These are phyloP conservation scores for Tympanuchus pallidicinctus DNA, from an alignment of 2,113 vertebrate species.

Conservation along the genomic window DNA sequence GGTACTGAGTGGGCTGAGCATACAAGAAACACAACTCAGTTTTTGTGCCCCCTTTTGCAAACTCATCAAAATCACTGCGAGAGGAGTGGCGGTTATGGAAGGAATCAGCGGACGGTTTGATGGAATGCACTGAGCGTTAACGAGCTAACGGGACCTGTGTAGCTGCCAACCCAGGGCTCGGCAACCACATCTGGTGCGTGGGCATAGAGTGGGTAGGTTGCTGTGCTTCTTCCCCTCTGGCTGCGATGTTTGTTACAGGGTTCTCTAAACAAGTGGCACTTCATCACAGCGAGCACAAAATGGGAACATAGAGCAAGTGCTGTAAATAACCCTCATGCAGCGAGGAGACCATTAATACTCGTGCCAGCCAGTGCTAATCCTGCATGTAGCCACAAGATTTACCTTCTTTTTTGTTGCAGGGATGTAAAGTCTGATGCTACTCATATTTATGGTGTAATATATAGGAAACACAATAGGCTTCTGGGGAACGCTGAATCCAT, in stretches of 20 bases:
- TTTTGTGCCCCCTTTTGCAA: background rate
- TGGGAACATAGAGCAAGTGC: constrained; percentile 66
- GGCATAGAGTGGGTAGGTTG: constrained; percentile 36
- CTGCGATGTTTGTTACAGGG: constrained; percentile 59
- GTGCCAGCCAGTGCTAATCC: constrained; percentile 64
- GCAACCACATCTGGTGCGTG: constrained; percentile 67
- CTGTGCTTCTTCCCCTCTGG: background rate
- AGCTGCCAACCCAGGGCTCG: background rate
- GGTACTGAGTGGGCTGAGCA: background rate
- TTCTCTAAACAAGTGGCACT: constrained; percentile 71
- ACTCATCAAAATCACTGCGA: background rate
- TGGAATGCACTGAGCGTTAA: background rate
- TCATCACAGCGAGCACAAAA: constrained; percentile 69
- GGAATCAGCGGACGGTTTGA: background rate
- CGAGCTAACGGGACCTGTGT: background rate
- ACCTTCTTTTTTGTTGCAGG: constrained; percentile 25
- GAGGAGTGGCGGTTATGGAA: background rate
- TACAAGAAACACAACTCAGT: background rate
- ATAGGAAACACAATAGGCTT: constrained; percentile 69
- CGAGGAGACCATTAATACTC: constrained; percentile 69
- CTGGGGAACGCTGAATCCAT: constrained; percentile 62
- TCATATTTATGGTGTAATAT: constrained; percentile 71
- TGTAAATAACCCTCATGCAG: constrained; percentile 72
- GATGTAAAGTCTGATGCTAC: constrained; percentile 59
- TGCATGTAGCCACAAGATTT: constrained; percentile 65